Conservation (phyloP, 1,140 invertebrate species). For the Heliconius hermathena region DNA sequence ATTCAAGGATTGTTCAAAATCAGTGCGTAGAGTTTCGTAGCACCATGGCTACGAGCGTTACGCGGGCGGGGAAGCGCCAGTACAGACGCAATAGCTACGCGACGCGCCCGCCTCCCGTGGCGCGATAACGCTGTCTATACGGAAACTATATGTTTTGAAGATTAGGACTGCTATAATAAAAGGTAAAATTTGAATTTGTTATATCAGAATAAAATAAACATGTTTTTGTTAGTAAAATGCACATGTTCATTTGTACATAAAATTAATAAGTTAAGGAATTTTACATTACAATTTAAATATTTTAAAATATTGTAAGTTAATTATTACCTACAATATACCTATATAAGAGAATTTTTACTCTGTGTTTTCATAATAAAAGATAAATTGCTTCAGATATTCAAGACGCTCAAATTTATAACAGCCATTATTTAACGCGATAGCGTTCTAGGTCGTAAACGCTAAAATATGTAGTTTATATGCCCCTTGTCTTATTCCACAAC, state of each 20-base stretch:
- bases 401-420: conserved; percentile 14
- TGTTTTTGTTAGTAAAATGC: no score
- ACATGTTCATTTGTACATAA: no score
- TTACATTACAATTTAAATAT: no score
- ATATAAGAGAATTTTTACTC: background rate
- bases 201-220: no score
- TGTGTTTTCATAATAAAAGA: background rate
- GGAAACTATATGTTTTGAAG: conserved; percentile 12
- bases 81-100: conserved; percentile 66
- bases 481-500: conserved; percentile 11
- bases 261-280: no score
- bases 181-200: background rate
- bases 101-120: conserved; percentile 50
- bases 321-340: background rate
- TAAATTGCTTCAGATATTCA: background rate
- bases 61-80: conserved; percentile 62
- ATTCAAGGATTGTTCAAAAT: conserved; percentile 20
- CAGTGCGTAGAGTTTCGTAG: conserved; percentile 43
- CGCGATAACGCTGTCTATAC: conserved; percentile 19
- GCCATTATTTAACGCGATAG: conserved; percentile 23
- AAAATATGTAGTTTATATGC: conserved; percentile 24
- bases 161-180: background rate
- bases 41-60: conserved; percentile 44
- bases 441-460: conserved; percentile 4
- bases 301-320: no score